Conservation (phyloP, 2,888 invertebrate genomes). For the Oscheius sp. region DNA sequence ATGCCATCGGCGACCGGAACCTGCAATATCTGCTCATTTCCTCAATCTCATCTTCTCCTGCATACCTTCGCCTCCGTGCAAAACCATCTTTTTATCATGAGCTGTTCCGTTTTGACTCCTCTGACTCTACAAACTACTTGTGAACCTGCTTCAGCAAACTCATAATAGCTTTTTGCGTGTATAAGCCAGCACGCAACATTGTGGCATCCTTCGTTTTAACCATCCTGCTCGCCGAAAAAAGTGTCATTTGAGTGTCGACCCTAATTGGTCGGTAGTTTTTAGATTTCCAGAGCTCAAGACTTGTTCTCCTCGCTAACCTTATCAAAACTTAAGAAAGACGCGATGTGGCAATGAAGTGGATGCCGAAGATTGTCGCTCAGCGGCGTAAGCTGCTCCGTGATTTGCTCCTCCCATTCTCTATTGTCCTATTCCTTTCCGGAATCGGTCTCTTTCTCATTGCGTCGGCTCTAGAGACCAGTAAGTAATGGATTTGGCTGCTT, state of each 20-base stretch:
- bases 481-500: background rate
- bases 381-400: conserved; percentile 9
- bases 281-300: background rate
- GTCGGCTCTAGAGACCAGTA: conserved; percentile 10
- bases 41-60: background rate
- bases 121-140: no score
- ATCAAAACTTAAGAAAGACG: background rate
- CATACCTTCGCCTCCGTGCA: no score
- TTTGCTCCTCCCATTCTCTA: conserved; percentile 16
- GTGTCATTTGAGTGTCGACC: background rate
- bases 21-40: conserved; percentile 36
- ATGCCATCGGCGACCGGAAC: conserved; percentile 36
- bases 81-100: no score
- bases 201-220: no score
- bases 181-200: background rate
- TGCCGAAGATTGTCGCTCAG: conserved; percentile 4
- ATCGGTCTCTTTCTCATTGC: conserved; percentile 17
- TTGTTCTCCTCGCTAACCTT: background rate
- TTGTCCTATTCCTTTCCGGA: conserved; percentile 15
- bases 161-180: no score
- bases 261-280: background rate
- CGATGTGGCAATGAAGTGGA: conserved; percentile 28
- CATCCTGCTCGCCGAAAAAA: no score
- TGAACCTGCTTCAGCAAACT: no score
- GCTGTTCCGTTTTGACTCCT: no score